Evolutionary conservation across 1,140 invertebrate species (phyloP).

Genomic region (Gyrodactylus salaris): DNA sequence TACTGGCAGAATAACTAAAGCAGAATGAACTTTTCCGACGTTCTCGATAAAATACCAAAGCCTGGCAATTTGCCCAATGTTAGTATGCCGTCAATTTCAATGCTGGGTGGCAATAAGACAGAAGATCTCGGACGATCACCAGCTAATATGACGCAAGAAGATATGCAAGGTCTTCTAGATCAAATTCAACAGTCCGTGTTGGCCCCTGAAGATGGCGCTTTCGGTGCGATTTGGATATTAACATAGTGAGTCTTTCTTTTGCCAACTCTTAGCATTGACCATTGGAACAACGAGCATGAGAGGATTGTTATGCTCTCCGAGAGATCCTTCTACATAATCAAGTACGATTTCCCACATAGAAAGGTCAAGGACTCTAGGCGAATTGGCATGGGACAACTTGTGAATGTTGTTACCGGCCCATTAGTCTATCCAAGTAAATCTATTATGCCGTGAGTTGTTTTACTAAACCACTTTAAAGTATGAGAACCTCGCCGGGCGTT

Average conservation of each 20-base stretch:
- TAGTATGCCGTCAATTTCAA: background rate
- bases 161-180: background rate
- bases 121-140: background rate
- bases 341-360: background rate
- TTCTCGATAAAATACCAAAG: background rate
- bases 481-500: background rate
- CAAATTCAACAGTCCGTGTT: background rate
- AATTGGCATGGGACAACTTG: background rate
- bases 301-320: background rate
- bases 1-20: background rate
- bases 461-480: background rate
- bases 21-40: background rate
- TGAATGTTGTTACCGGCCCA: background rate
- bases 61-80: background rate
- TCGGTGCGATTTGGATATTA: conserved; percentile 1
- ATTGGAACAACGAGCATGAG: conserved; percentile 3
- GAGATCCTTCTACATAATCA: background rate
- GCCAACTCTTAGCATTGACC: background rate
- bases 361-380: background rate
- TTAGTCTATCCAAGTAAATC: conserved; percentile 3
- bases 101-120: background rate
- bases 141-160: background rate
- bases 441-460: conserved; percentile 2
- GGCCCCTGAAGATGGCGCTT: background rate
- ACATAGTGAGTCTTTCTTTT: background rate